phyloP scores from a whole-genome alignment of 2,113 vertebrate genomes.

The Pleuronectes platessa region DNA sequence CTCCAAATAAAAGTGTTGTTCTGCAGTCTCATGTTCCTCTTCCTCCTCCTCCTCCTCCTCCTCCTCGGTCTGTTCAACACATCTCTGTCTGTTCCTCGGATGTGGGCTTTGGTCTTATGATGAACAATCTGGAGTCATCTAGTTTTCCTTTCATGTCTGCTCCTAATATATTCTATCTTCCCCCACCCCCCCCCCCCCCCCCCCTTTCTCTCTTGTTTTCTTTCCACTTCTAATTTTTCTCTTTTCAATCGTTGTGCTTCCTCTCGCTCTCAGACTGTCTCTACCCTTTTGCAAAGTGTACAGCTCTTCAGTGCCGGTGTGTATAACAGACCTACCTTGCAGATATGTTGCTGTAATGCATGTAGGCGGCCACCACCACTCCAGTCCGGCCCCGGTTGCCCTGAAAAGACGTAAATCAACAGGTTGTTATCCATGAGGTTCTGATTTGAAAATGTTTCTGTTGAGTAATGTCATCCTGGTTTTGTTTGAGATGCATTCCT shows the following conservation, averaged over 20 bases:
- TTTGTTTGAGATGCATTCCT: neutral
- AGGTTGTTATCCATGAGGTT: slow-evolving; percentile 1
- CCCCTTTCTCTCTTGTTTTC: no score
- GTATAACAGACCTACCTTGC: slow-evolving; percentile 85
- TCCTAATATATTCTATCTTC: no score
- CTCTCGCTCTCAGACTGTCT: neutral
- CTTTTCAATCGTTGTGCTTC: neutral
- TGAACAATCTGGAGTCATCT: slow-evolving; percentile 33
- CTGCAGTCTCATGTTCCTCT: slow-evolving; percentile 16
- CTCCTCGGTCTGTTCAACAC: slow-evolving; percentile 3
- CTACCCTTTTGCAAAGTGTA: neutral
- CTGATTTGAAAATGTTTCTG: neutral
- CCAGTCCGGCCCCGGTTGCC: slow-evolving; percentile 95
- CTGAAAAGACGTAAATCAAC: slow-evolving; percentile 74
- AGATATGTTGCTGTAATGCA: slow-evolving; percentile 99
- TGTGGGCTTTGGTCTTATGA: slow-evolving; percentile 44
- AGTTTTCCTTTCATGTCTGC: neutral
- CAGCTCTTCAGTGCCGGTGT: no score
- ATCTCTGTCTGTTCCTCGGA: slow-evolving; percentile 10
- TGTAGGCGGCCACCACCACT: slow-evolving; percentile 96
- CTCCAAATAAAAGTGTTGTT: slow-evolving; percentile 16
- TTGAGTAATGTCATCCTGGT: neutral
- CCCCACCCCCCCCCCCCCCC: no score
- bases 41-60: neutral
- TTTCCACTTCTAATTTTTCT: no score